Percentiles rank a stretch among this genome's conserved stretches.
These are phyloP conservation scores for Drosophila tani DNA, from an alignment of 1,140 invertebrate species.

Conservation along the genomic window DNA sequence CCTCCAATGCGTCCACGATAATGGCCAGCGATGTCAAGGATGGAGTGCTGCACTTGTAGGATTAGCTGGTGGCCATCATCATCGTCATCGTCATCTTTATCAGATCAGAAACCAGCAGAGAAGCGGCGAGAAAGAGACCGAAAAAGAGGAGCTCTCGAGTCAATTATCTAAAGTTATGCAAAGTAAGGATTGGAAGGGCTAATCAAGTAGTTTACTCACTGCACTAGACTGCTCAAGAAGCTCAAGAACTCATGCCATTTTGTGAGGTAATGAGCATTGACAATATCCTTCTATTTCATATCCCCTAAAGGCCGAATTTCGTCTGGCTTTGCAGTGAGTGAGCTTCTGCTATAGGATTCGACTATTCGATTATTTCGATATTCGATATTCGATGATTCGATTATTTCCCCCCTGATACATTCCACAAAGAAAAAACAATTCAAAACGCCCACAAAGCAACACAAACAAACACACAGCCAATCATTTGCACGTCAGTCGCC, in stretches of 20 bases:
- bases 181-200: slow-evolving; percentile 11
- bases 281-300: neutral
- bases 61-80: neutral
- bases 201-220: slow-evolving; percentile 18
- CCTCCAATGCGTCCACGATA: slow-evolving; percentile 77
- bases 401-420: slow-evolving; percentile 44
- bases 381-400: no score
- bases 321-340: neutral
- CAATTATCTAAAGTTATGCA: slow-evolving; percentile 36
- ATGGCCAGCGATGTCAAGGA: slow-evolving; percentile 81
- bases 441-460: slow-evolving; percentile 10
- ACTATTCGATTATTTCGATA: no score
- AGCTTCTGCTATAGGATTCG: slow-evolving; percentile 36
- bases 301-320: neutral
- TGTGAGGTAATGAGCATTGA: neutral
- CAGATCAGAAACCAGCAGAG: slow-evolving; percentile 2
- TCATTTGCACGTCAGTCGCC: slow-evolving; percentile 41
- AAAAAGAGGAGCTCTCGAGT: slow-evolving; percentile 21
- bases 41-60: slow-evolving; percentile 80
- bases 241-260: neutral
- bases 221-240: neutral
- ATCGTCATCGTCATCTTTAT: neutral
- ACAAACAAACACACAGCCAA: slow-evolving; percentile 4
- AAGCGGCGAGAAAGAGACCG: slow-evolving; percentile 14
- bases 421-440: slow-evolving; percentile 24